Base-by-base conservation (phyloP, 2,888 invertebrate species). In the Andricus curvator region DNA sequence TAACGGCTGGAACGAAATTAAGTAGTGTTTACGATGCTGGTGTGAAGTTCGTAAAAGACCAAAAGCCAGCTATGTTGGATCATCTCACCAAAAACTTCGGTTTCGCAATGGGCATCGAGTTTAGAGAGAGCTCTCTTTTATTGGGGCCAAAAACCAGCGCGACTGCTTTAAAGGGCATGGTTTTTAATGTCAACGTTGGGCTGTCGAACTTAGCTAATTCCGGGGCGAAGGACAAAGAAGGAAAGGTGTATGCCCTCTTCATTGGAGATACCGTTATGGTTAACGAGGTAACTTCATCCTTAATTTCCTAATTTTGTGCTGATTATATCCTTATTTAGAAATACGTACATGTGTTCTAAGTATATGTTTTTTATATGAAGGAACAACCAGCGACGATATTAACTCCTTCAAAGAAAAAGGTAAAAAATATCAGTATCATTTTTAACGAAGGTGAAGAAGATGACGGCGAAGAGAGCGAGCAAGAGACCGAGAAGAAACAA, bases 91-190 rank as follows among this genome's bases (percentile, higher is more conserved):
- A 99, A 93, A 97, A 96, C 87, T 97, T 99, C 93, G 99, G 99
- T 8, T 99, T 99, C 94, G 98, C 96, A 0, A 99, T 98, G 96
- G 99, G 99, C 11, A 97, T 99, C 87, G 99, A 99, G 92, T 99
- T 99, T 92, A 96, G 99, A 80, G 99, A 99, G 93, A 97, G 97
- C 87, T 97, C 98, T 0, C 94, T 99, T 80, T 94, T 98, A 0
- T 97, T 99, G 89, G 97, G 97, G 0, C 97, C 98, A 1, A 99
- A 99, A 94, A 97, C 97, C 20, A 95, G 95, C 65, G 95, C 96
- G 1, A 92, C 95, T 2, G 96, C 96, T 0, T 97, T 96, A 88
- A 98, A 98, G 93, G 98, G 98, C 79, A 99, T 99, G 99, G 96
- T 98, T 0, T 99, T 99, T 91, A 99, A 99, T 92, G 95, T 99